Evolutionary conservation across 2,113 vertebrate genomes (phyloP), one percentile per base, ranked within the genome.

Genomic region (Onychostruthus taczanowskii): DNA sequence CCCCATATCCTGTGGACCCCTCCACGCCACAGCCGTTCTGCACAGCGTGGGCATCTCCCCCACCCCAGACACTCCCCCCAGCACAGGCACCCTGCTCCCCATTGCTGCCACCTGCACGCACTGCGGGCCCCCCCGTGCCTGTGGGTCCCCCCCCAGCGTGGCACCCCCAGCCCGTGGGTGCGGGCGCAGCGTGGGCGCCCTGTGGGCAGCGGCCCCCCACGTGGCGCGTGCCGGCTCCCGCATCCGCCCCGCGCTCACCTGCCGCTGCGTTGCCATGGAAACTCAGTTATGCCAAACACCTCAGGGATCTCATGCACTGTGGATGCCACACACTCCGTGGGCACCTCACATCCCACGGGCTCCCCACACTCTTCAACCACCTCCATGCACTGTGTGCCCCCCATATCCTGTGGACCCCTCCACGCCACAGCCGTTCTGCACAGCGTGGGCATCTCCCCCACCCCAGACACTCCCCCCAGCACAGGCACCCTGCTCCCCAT

Each of bases 251-350:
- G 37, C 69, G 44, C 89, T 98, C 96, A 98, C 97, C 97, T 97
- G 97, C 96, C 84, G 94, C 83, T 76, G 68, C 18, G 82, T 97
- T 82, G 84, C 79, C 97, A 97, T 96, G 96, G 97, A 96, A 97
- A 98, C 87, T 37, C 37, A 6, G 23, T 49, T 7, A 4, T 1
- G 6, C 50, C 70, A 55, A 44, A 37, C 64, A 46, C 33, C 52
- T 37, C n/a, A n/a, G n/a, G n/a, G n/a, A n/a, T n/a, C n/a, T n/a
- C n/a, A n/a, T 1, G 8, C 68, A 6, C 46, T 2, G 13, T 9
- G 18, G 4, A n/a, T 41, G 44, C 18, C 37, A 27, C 37, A 43
- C 16, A 3, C 2, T 16, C 63, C 1, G 12, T 4, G 28, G 23
- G 37, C 19, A 33, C 52, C 21, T 35, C 43, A 44, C 31, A 13